Base-by-base conservation (phyloP, 1,140 invertebrate species). In the Dufourea novaeangliae region DNA sequence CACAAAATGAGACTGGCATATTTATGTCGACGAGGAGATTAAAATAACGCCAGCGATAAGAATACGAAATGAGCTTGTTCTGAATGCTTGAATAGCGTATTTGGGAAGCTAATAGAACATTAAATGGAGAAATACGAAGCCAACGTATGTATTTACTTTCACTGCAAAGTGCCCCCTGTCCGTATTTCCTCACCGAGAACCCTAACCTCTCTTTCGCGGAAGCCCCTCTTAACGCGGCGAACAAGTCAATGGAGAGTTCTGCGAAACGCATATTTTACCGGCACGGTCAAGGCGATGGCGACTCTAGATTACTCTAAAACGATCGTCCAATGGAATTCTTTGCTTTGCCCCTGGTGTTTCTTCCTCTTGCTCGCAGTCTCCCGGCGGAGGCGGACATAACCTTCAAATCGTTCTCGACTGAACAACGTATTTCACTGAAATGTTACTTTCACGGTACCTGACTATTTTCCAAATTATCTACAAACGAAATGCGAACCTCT, bases 311-410 rank as follows among this genome's bases (percentile, higher is more conserved):
- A 12, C 17, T 37, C 44, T 41, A 61, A 79, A 83, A 72, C 50
- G 32, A 54, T 12, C 54, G 14, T 1, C 14, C 25, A 46, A 59
- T 56, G 8, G 44, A 41, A 56, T 50, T 27, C 64, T 62, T 50
- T 8, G 74, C 56, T n/a, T 29, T 41, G 56, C 76, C 76, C 39
- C 50, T 52, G 39, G 20, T 46, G 46, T 41, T 29, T 73, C 52
- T 66, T 34, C 69, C 52, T 61, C 80, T 73, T 57, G 52, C 41
- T 64, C 29, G 39, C 56, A 46, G 37, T 56, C 29, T 63, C 67
- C 59, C 69, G 61, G 66, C 59, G 39, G 34, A 41, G 62, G 2
- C 52, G 41, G 57, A 82, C 80, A 68, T 83, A 84, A 84, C 82
- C 82, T 83, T 70, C 27, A 73, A 78, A n/a, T 34, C 34, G 39